phyloP scores from a whole-genome alignment of 2,888 invertebrate genomes.

The Chorisops tibialis region DNA sequence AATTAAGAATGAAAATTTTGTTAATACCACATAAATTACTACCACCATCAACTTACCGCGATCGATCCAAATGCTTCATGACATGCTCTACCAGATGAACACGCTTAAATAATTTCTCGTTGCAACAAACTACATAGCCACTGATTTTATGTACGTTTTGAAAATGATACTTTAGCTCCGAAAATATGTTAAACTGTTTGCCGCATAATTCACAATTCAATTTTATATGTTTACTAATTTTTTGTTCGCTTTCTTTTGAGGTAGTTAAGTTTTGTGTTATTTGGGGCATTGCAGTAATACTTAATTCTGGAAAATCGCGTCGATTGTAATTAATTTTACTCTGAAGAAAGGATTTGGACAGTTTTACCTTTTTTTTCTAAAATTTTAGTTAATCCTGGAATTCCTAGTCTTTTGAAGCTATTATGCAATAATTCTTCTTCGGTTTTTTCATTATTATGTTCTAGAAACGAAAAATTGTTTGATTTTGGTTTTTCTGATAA shows the following conservation, averaged over 20 bases:
- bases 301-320: slow-evolving; percentile 13
- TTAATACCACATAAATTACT: background rate
- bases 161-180: slow-evolving; percentile 27
- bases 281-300: slow-evolving; percentile 27
- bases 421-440: slow-evolving; percentile 17
- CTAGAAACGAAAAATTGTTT: no score
- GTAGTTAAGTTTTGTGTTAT: background rate
- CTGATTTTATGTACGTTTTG: slow-evolving; percentile 22
- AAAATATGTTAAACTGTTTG: slow-evolving; percentile 26
- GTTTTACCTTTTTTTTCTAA: slow-evolving; percentile 23
- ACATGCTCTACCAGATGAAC: slow-evolving; percentile 27
- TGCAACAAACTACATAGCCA: slow-evolving; percentile 29
- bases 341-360: background rate
- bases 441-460: background rate
- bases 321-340: background rate
- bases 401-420: slow-evolving; percentile 15
- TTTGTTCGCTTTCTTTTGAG: slow-evolving; percentile 21
- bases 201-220: slow-evolving; percentile 30
- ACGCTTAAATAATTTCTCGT: slow-evolving; percentile 27
- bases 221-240: slow-evolving; percentile 28
- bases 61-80: slow-evolving; percentile 28
- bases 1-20: no score
- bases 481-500: background rate
- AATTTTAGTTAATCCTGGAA: slow-evolving; percentile 24
- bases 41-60: background rate